Conservation (phyloP, 2,888 invertebrate genomes). For the Papilio protenor region DNA sequence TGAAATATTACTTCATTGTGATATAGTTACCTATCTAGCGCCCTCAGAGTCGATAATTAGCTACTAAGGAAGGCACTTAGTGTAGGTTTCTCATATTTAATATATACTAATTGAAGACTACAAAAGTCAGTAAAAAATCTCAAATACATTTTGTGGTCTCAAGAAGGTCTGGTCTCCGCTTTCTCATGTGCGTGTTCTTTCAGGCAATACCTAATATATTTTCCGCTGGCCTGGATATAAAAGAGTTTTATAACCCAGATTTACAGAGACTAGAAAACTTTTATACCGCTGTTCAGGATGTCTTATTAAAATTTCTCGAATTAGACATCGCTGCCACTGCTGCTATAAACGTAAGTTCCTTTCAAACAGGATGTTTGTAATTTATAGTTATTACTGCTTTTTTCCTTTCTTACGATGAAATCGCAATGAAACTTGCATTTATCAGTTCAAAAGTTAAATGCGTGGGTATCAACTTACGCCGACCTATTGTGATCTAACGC, state of each 20-base stretch:
- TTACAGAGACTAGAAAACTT: conserved; percentile 84
- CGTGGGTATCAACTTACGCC: too few species aligned
- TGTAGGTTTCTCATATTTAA: too few species aligned
- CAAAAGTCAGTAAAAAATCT: too few species aligned
- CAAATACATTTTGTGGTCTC: too few species aligned
- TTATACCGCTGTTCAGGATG: conserved; percentile 88
- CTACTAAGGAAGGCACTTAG: too few species aligned
- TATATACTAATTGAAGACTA: too few species aligned
- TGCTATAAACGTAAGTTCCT: conserved; percentile 86
- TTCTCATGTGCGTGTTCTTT: conserved; percentile 44
- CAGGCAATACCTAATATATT: conserved; percentile 86
- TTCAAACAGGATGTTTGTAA: too few species aligned
- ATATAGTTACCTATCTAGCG: too few species aligned
- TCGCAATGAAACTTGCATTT: neutral
- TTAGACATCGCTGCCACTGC: conserved; percentile 87
- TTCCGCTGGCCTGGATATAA: conserved; percentile 90
- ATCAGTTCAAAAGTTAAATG: neutral
- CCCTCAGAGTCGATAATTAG: too few species aligned
- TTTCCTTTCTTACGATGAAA: neutral
- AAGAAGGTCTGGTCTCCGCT: too few species aligned
- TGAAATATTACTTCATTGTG: too few species aligned
- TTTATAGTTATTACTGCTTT: neutral
- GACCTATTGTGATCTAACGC: too few species aligned
- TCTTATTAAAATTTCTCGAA: conserved; percentile 88
- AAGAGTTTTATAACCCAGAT: conserved; percentile 90